phyloP scores from a whole-genome alignment of 2,797 vertebrate genomes.

The Psittacula derbiana region DNA sequence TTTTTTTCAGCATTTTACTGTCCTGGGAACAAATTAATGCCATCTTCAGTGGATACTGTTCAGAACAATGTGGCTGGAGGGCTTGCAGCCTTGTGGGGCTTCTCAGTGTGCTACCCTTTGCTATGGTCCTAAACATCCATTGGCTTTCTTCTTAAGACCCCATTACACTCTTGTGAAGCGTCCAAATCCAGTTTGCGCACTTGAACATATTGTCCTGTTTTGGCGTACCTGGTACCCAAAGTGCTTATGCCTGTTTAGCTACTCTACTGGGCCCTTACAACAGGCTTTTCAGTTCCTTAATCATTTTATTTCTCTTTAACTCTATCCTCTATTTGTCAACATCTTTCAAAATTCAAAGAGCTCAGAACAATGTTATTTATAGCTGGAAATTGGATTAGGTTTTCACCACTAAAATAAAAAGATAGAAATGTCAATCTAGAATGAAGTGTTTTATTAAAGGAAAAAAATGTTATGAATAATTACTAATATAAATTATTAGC shows the following conservation, averaged over 20 bases:
- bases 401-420: background rate
- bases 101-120: background rate
- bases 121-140: background rate
- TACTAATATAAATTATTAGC: background rate
- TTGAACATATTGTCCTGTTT: background rate
- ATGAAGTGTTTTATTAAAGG: background rate
- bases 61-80: background rate
- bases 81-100: background rate
- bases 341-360: background rate
- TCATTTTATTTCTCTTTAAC: background rate
- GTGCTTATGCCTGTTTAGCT: background rate
- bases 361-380: background rate
- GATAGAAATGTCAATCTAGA: background rate
- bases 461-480: constrained; percentile 3
- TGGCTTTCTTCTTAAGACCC: background rate
- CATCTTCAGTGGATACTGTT: background rate
- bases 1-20: background rate
- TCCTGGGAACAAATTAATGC: background rate
- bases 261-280: background rate
- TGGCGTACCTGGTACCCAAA: background rate
- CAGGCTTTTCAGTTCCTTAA: background rate
- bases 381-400: background rate
- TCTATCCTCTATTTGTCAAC: background rate
- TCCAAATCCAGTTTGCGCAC: background rate
- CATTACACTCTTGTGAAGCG: background rate